These are phyloP conservation scores for Tiphia femorata DNA, from an alignment of 2,888 invertebrate genomes.

Conservation along the genomic window DNA sequence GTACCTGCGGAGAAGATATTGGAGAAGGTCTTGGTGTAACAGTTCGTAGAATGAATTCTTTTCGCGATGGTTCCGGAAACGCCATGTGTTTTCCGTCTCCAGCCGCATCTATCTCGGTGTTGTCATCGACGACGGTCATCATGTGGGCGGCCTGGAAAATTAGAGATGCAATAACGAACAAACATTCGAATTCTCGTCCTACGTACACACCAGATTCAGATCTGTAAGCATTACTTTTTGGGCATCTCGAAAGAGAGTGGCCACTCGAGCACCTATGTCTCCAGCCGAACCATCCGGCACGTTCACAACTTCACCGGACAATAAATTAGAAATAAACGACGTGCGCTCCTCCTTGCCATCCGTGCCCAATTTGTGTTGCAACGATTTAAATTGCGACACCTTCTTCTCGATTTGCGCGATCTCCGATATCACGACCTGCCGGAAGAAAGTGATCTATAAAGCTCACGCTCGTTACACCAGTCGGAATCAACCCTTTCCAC, in stretches of 20 bases:
- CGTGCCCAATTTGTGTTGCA: conserved; percentile 71
- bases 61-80: conserved; percentile 73
- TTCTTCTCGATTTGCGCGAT: conserved; percentile 71
- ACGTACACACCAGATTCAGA: background rate
- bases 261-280: conserved; percentile 72
- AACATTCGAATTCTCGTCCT: background rate
- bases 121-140: conserved; percentile 63
- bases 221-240: conserved; percentile 68
- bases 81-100: conserved; percentile 56
- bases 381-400: conserved; percentile 72
- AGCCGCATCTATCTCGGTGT: conserved; percentile 49
- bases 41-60: conserved; percentile 78
- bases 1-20: conserved; percentile 75
- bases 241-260: conserved; percentile 73
- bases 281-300: conserved; percentile 73
- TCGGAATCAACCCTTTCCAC: too few species aligned
- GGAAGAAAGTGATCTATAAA: background rate
- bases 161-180: too few species aligned
- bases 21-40: conserved; percentile 74
- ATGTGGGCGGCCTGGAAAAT: conserved; percentile 70
- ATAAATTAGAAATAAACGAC: conserved; percentile 70
- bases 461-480: too few species aligned
- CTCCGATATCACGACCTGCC: conserved; percentile 59
- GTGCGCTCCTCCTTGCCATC: conserved; percentile 65
- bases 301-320: conserved; percentile 74